A percentile compares a stretch with the other conserved stretches of the same genome.
These are phyloP conservation scores for Xenus cinereus DNA, from an alignment of 2,113 vertebrate genomes.

Conservation along the genomic window DNA sequence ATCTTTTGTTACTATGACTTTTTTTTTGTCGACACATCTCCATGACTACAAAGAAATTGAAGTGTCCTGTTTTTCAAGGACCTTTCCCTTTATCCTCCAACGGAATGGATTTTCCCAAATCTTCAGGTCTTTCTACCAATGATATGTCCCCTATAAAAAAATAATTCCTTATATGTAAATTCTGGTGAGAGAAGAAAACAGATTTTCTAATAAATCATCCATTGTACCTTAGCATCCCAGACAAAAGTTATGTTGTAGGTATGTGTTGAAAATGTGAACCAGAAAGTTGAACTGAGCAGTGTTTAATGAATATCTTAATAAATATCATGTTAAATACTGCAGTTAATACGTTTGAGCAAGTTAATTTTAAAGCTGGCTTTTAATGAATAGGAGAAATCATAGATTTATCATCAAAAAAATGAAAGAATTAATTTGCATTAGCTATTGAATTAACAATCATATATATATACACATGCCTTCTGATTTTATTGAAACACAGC, in stretches of 20 bases:
- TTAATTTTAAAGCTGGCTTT: background rate
- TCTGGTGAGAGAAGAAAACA: background rate
- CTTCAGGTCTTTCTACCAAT: background rate
- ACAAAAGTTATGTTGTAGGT: background rate
- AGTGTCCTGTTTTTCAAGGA: background rate
- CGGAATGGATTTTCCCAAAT: background rate
- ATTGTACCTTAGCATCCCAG: background rate
- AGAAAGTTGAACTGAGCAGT: background rate
- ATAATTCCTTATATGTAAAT: background rate
- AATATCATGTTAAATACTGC: background rate
- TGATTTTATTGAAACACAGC: background rate
- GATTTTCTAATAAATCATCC: background rate
- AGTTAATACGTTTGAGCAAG: background rate
- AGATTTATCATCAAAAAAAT: background rate
- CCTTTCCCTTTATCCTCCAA: fast-evolving
- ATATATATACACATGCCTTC: background rate
- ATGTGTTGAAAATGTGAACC: background rate
- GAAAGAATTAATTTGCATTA: background rate
- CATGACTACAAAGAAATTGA: background rate
- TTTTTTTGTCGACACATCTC: background rate
- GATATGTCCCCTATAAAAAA: background rate
- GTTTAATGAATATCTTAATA: background rate
- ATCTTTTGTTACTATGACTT: background rate
- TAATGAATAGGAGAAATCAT: background rate
- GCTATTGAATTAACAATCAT: background rate